Conservation (phyloP, 2,888 invertebrate species). For the Ernsta delagoae region DNA sequence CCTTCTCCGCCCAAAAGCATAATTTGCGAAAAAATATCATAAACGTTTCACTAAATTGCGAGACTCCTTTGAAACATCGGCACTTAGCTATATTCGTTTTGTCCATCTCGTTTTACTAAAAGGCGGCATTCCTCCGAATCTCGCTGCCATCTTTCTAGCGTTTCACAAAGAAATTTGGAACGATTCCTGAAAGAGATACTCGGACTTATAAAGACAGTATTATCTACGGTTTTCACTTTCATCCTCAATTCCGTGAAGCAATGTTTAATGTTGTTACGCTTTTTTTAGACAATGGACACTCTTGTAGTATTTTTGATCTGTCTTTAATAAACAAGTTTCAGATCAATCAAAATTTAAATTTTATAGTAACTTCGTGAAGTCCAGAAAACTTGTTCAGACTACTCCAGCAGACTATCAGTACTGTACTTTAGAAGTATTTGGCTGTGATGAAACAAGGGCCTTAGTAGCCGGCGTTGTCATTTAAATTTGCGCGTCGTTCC, state of each 20-base stretch:
- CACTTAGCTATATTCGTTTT: conserved; percentile 18
- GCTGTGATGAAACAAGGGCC: conserved; percentile 6
- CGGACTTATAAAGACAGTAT: background rate
- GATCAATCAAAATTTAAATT: no score
- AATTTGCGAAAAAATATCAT: conserved; percentile 35
- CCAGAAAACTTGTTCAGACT: no score
- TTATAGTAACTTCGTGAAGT: background rate
- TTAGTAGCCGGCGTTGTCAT: conserved; percentile 27
- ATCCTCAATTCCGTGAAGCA: background rate
- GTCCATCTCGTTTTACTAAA: conserved; percentile 22
- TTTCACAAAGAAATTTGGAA: background rate
- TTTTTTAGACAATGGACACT: no score
- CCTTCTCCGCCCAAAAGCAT: conserved; percentile 33
- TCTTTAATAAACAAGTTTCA: no score
- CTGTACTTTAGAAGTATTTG: background rate
- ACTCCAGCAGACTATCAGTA: no score
- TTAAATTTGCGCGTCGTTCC: conserved; percentile 27
- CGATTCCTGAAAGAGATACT: background rate
- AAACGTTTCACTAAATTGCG: conserved; percentile 34
- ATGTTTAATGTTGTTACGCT: no score
- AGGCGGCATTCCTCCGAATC: conserved; percentile 13
- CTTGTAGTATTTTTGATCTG: no score
- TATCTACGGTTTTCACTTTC: background rate
- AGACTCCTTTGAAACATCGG: conserved; percentile 34
- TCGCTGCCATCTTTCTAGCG: background rate